These are phyloP conservation scores for Aphelenchoides besseyi DNA, from an alignment of 1,140 invertebrate species.

Conservation along the genomic window DNA sequence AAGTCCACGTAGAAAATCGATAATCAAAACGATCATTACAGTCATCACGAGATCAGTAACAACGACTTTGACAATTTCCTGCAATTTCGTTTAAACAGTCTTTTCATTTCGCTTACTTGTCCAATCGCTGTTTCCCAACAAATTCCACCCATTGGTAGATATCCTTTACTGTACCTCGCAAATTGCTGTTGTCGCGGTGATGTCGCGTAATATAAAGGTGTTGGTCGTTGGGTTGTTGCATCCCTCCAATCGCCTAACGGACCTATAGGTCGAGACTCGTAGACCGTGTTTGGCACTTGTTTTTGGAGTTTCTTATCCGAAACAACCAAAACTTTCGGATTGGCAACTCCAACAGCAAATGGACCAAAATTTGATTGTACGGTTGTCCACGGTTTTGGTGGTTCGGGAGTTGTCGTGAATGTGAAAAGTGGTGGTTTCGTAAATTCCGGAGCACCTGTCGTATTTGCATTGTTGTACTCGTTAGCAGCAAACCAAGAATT, in stretches of 20 bases:
- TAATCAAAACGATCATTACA: conserved; percentile 74
- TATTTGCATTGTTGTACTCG: not conserved
- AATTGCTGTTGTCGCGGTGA: conserved; percentile 22
- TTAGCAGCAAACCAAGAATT: not conserved
- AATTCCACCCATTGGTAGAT: not conserved
- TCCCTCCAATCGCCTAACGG: conserved; percentile 37
- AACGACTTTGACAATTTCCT: conserved; percentile 9
- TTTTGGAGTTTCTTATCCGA: conserved; percentile 14
- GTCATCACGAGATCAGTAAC: conserved; percentile 23
- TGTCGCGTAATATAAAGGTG: conserved; percentile 35
- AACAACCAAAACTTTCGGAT: conserved; percentile 55
- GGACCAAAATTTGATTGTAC: conserved; percentile 59
- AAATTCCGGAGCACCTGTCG: not conserved
- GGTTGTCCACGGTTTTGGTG: conserved; percentile 22
- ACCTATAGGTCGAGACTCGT: conserved; percentile 51
- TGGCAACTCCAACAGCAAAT: conserved; percentile 51
- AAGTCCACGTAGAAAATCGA: conserved; percentile 84
- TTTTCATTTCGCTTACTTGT: conserved; percentile 64
- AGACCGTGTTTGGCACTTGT: conserved; percentile 29
- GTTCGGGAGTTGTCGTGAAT: conserved; percentile 28
- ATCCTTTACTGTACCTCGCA: conserved; percentile 13
- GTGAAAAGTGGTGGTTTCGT: conserved; percentile 5
- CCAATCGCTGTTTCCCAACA: conserved; percentile 26
- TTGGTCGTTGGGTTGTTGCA: conserved; percentile 30
- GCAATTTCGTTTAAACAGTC: not conserved